Base-by-base conservation (phyloP, 1,140 invertebrate genomes). In the Sitophilus oryzae region DNA sequence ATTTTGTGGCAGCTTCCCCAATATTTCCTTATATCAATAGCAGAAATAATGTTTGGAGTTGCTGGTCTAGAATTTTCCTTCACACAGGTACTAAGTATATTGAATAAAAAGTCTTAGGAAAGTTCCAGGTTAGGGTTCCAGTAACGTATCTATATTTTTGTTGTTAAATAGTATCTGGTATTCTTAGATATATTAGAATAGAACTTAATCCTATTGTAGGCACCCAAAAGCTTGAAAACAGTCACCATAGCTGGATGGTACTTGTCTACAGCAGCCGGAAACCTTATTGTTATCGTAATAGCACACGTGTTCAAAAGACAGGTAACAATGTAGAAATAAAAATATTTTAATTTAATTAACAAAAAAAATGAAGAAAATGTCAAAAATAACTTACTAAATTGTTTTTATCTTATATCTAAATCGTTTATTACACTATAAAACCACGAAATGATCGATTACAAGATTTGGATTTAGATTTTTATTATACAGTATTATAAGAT, bases 1-100 rank as follows among this genome's bases (percentile, higher is more conserved):
- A 92, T 95, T 53, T 67, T 92, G 0, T 92, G 85, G 85, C 78
- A 93, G 58, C 66, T 95, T 9, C 91, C 92, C 0, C 92, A 95
- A 67, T 93, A 93, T 69, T 74, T 93, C 23, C 70, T 93, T 0
- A 86, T 96, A 55, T 94, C 92, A 0, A 74, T 86, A 56, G 91
- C 77, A 18, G 78, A 71, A 58, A 69, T 89, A 34, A 78, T 89
- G 73, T 87, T 87, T 67, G 85, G 83, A 2, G 77, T 89, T 23
- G 86, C 85, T 23, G 87, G 85, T 23, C 69, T 88, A 0, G 79
- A 85, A 59, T 89, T 89, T 73, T 82, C 84, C 2, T 89, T 86
- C 66, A 71, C 70, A 34, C 70, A 76, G 61, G 73, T 68, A 50
- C 10, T 5, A 11, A 30, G 25, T 30, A 30, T 11, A 6, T 48